Base-by-base conservation (phyloP, 2,113 vertebrate genomes). In the human (Homo sapiens) region DNA sequence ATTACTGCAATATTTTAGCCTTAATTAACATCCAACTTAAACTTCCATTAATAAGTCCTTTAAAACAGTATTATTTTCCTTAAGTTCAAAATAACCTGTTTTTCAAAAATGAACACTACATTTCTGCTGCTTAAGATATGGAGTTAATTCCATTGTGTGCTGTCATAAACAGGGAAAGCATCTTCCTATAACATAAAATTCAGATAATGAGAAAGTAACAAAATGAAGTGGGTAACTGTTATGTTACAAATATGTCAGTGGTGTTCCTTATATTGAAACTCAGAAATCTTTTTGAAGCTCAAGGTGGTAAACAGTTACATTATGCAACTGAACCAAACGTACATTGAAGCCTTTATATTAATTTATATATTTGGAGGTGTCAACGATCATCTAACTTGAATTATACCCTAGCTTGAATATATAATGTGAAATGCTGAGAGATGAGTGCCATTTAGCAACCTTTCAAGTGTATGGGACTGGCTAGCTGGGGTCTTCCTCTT, bases 71-170 rank as follows among this genome's bases (percentile, higher is more conserved):
- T 43, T 85, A 64, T 90, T 90, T 95, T 93, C 48, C 72, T 73
- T 27, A 79, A 80, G 18, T 92, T 87, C 32, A 92, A 97, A 90
- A 70, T 57, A 72, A 96, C 83, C 79, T 59, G 57, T 17, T 92
- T 92, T 92, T 82, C 50, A 57, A 92, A 96, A 97, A 43, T 70
- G 32, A 85, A 50, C 40, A 90, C 9, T 61, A 93, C 70, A 83
- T 40, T 43, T 70, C 32, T 75, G 22, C 45, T 75, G 78, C 35
- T 72, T 78, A 50, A 91, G 89, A 92, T 38, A 70, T 1, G 38
- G 52, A 50, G n/a, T 95, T 75, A 68, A 79, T 11, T 92, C 27
- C n/a, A 89, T 23, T 55, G 73, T 92, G n/a, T 11, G 16, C 18
- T 43, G 10, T 38, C 81, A 72, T 27, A 52, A 92, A 89, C 20